Evolutionary conservation across 2,797 vertebrate genomes (phyloP).

Genomic region (Pangasius djambal): DNA sequence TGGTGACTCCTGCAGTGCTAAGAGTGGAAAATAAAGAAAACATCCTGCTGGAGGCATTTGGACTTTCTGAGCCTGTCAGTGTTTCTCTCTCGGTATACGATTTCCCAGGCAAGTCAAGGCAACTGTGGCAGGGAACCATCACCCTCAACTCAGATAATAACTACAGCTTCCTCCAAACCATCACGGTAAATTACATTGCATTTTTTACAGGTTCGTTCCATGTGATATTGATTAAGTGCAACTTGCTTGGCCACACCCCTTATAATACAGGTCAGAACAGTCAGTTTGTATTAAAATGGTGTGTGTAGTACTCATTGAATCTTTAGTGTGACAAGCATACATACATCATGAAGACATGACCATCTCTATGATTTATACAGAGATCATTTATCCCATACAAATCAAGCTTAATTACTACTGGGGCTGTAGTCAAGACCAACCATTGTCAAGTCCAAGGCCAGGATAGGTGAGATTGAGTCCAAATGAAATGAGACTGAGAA

Average conservation of each 20-base stretch:
- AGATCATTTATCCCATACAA: background rate
- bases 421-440: background rate
- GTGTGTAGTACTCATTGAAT: background rate
- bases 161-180: constrained; percentile 60
- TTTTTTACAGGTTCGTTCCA: background rate
- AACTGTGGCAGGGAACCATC: constrained; percentile 44
- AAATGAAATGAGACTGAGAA: background rate
- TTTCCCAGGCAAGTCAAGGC: constrained; percentile 30
- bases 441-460: background rate
- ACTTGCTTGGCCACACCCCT: background rate
- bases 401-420: background rate
- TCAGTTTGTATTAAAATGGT: background rate
- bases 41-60: constrained; percentile 68
- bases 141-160: constrained; percentile 59
- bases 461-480: background rate
- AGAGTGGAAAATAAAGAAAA: constrained; percentile 73
- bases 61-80: background rate
- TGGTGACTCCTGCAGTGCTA: constrained; percentile 72
- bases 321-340: background rate
- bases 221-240: background rate
- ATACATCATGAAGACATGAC: background rate
- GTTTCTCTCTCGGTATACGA: constrained; percentile 62
- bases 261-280: background rate
- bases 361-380: background rate
- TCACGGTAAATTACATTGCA: constrained; percentile 61